Percentiles rank a stretch among this genome's conserved stretches.
phyloP scores from a whole-genome alignment of 2,888 invertebrate genomes.

The Phalera bucephala region DNA sequence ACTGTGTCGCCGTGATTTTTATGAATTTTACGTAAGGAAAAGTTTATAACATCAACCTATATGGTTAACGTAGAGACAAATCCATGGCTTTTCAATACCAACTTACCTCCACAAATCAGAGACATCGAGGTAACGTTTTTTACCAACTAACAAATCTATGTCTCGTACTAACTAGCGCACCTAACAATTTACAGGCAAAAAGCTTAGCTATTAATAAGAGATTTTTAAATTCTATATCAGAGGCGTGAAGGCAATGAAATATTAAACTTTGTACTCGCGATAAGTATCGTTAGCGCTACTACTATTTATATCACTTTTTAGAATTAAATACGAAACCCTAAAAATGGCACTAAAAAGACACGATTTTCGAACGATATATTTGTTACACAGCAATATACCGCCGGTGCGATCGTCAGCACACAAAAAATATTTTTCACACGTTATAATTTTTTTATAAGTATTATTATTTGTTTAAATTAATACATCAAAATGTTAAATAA shows the following conservation, averaged over 20 bases:
- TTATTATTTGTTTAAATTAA: constrained; percentile 34
- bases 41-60: too few relatives aligned
- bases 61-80: constrained; percentile 28
- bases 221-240: constrained; percentile 48
- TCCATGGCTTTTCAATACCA: too few relatives aligned
- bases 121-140: constrained; percentile 58
- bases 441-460: constrained; percentile 32
- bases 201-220: constrained; percentile 43
- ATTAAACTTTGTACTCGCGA: constrained; percentile 79
- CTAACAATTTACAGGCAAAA: constrained; percentile 57
- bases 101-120: constrained; percentile 78
- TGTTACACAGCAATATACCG: constrained; percentile 43
- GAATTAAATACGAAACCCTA: too few relatives aligned
- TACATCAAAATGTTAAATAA: constrained; percentile 51
- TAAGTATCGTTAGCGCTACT: constrained; percentile 63
- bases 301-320: constrained; percentile 58
- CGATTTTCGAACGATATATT: constrained; percentile 57
- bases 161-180: constrained; percentile 60
- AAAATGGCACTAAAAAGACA: constrained; percentile 83
- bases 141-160: constrained; percentile 28
- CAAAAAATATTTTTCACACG: constrained; percentile 24
- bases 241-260: constrained; percentile 76
- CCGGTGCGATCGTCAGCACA: constrained; percentile 31
- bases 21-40: constrained; percentile 17
- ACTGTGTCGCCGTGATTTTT: constrained; percentile 23